Conservation (phyloP, 1,140 invertebrate genomes). For the Aporrectodea caliginosa region DNA sequence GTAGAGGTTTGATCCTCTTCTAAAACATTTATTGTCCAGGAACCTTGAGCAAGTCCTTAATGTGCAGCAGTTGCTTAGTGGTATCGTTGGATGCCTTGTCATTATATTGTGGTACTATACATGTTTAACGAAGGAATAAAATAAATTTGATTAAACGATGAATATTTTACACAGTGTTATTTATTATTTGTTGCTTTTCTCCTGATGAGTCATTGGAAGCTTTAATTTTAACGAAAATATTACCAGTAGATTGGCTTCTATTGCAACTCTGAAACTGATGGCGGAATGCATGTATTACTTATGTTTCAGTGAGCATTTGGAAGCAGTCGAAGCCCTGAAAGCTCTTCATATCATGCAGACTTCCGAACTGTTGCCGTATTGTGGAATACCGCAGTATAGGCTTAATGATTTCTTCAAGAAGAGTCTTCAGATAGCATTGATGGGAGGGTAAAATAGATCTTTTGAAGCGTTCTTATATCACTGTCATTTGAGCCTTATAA, state of each 20-base stretch:
- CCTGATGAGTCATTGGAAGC: background rate
- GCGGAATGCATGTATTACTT: conserved; percentile 4
- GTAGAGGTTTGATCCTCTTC: too few relatives aligned
- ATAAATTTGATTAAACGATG: background rate
- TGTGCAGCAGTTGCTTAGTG: too few relatives aligned
- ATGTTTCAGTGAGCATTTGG: conserved; percentile 35
- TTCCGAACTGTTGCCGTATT: background rate
- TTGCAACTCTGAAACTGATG: background rate
- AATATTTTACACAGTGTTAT: background rate
- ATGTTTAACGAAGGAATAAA: background rate
- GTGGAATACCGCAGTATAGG: background rate
- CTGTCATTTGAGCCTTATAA: too few relatives aligned
- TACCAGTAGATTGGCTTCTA: too few relatives aligned
- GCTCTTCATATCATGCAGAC: conserved; percentile 31
- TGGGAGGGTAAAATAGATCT: background rate
- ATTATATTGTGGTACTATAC: too few relatives aligned
- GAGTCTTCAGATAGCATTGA: background rate
- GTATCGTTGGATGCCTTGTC: too few relatives aligned
- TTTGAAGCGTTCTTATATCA: too few relatives aligned
- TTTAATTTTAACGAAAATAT: background rate
- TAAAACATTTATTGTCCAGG: too few relatives aligned
- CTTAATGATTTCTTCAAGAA: background rate
- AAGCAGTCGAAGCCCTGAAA: conserved; percentile 36
- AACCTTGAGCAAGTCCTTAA: too few relatives aligned
- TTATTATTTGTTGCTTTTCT: background rate